phyloP scores from a whole-genome alignment of 2,888 invertebrate species.

The Andrena flavipes region DNA sequence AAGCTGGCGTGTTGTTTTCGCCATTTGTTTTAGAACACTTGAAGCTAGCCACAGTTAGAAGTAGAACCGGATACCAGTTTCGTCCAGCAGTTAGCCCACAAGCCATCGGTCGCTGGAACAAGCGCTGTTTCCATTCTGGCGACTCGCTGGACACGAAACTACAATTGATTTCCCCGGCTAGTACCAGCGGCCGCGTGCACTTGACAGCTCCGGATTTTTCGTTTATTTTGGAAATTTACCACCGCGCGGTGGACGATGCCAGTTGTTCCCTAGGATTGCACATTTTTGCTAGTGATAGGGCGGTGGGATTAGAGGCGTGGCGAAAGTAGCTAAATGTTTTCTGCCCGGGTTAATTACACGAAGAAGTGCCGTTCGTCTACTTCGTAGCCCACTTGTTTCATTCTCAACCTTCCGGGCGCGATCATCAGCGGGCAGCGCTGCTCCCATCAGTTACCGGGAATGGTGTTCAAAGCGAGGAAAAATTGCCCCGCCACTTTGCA shows the following conservation, averaged over 20 bases:
- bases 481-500: not conserved
- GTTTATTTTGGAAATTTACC: slow-evolving; percentile 51
- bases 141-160: slow-evolving; percentile 47
- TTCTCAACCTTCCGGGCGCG: not conserved
- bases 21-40: not conserved
- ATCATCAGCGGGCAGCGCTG: not conserved
- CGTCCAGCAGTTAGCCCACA: slow-evolving; percentile 33
- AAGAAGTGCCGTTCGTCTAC: not conserved
- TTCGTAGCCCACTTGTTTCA: not conserved
- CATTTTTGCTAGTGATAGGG: not conserved
- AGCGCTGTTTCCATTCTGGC: slow-evolving; percentile 52
- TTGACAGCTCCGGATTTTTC: slow-evolving; percentile 59
- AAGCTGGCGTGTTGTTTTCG: not conserved
- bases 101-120: slow-evolving; percentile 24
- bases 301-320: not conserved
- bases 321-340: slow-evolving; percentile 10
- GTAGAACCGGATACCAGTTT: not conserved
- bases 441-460: no score
- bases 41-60: not conserved
- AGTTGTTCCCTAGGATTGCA: not conserved
- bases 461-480: not conserved
- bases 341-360: not conserved
- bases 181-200: slow-evolving; percentile 34
- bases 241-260: slow-evolving; percentile 33
- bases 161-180: slow-evolving; percentile 63